Base-by-base conservation (phyloP, 1,140 invertebrate genomes). In the Polypedilum vanderplanki region DNA sequence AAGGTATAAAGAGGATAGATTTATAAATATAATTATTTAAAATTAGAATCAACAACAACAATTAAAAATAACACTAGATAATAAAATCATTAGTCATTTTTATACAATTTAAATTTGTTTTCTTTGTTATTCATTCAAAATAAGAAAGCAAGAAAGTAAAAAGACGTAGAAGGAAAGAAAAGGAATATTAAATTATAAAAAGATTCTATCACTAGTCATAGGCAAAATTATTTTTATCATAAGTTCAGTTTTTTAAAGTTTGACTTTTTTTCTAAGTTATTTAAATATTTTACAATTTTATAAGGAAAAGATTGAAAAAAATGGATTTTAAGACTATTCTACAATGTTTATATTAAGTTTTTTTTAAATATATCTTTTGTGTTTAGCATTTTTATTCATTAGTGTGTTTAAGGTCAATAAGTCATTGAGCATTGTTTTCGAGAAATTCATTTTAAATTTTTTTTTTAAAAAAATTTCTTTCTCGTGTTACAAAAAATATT, bases 391-490 rank as follows among this genome's bases (percentile, higher is more conserved):
- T 57, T 57, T 57, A 57, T n/a, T n/a, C n/a, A 33, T 33, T 33
- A 33, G 24, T 33, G 24, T 33, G 1, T 57, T 57, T n/a, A 57
- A 57, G 46, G 46, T 57, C 46, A 57, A 57, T n/a, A 57, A 57
- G 46, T 57, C 46, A 57, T 57, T 57, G 46, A 57, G 46, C 46
- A 57, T 33, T 57, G 46, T 57, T 57, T 57, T 57, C 46, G 46
- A 57, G 46, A 57, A 12, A n/a, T n/a, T 15, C 15, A n/a, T 12
- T 57, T 57, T 57, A n/a, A 57, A 57, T 12, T 57, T n/a, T 57
- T n/a, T n/a, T 57, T 57, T 57, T 9, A 3, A 4, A 46, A 57
- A 57, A 57, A 57, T 57, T 57, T 57, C 24, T 33, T 33, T 33
- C 24, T 33, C 24, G 24, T 33, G 24, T 33, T 33, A 33, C 1